phyloP scores from a whole-genome alignment of 1,140 invertebrate genomes.

The Orussus abietinus region DNA sequence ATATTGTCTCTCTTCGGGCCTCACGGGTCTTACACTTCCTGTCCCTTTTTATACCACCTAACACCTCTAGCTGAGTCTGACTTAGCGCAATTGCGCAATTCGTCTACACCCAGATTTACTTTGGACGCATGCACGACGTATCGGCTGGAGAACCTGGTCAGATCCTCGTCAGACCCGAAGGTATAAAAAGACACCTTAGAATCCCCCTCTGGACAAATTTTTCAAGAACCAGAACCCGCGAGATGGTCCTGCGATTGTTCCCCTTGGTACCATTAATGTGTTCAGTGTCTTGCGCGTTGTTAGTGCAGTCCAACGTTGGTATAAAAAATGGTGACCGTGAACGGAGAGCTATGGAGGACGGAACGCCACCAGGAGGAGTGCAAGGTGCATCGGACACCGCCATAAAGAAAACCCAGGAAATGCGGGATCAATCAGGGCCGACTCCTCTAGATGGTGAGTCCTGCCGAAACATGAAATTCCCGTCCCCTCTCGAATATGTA shows the following conservation, averaged over 20 bases:
- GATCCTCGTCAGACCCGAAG: too few relatives aligned
- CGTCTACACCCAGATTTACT: slow-evolving; percentile 33
- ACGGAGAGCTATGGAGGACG: too few relatives aligned
- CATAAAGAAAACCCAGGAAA: too few relatives aligned
- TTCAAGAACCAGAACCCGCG: slow-evolving; percentile 6
- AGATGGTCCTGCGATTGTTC: too few relatives aligned
- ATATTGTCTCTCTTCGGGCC: slow-evolving; percentile 7
- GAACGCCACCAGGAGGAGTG: too few relatives aligned
- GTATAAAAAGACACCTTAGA: slow-evolving; percentile 8
- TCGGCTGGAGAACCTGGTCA: too few relatives aligned
- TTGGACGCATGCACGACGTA: slow-evolving; percentile 23
- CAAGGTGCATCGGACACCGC: too few relatives aligned
- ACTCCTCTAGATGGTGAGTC: too few relatives aligned
- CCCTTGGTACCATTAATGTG: neutral
- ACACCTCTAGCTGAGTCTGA: slow-evolving; percentile 13
- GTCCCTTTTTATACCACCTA: slow-evolving; percentile 4
- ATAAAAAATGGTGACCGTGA: too few relatives aligned
- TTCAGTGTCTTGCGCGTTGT: neutral
- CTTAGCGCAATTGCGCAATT: slow-evolving; percentile 21
- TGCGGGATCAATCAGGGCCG: too few relatives aligned
- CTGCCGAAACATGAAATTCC: too few relatives aligned
- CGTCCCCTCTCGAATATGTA: too few relatives aligned
- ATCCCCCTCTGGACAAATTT: slow-evolving; percentile 6
- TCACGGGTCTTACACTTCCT: slow-evolving; percentile 6
- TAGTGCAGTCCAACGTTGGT: slow-evolving; percentile 1